Conservation (phyloP, 2,888 invertebrate genomes). For the Ochropleura plecta region DNA sequence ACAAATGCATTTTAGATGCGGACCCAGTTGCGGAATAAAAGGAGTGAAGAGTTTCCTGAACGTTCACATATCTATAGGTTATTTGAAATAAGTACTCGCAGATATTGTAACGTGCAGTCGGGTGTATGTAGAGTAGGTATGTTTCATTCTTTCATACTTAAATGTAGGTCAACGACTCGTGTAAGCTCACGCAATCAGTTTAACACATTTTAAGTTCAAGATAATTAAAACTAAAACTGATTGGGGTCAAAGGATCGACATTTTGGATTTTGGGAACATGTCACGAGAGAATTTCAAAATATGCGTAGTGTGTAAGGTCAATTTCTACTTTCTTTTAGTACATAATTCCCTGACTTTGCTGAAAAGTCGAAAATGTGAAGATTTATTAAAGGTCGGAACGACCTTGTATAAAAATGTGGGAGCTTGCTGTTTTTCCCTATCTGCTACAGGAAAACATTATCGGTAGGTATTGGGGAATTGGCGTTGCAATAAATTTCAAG, state of each 20-base stretch:
- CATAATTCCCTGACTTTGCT: not conserved
- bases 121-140: conserved; percentile 13
- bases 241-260: conserved; percentile 1
- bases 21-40: conserved; percentile 70
- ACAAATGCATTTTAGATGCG: conserved; percentile 77
- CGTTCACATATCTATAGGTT: conserved; percentile 47
- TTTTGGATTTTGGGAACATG: not conserved
- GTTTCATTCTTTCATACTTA: conserved; percentile 18
- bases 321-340: not conserved
- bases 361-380: not conserved
- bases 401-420: not conserved
- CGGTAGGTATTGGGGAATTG: too few species aligned
- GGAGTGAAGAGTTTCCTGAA: conserved; percentile 59
- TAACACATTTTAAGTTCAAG: conserved; percentile 2
- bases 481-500: not conserved
- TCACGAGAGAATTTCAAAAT: not conserved
- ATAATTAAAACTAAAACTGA: conserved; percentile 9
- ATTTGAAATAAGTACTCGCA: conserved; percentile 42
- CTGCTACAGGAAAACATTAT: not conserved
- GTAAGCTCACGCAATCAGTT: conserved; percentile 45
- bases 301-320: not conserved
- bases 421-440: not conserved
- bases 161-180: conserved; percentile 40
- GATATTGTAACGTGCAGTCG: conserved; percentile 40
- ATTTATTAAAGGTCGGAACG: not conserved